These are phyloP conservation scores for Leptarthrus brevirostris DNA, from an alignment of 2,888 invertebrate species.

Conservation along the genomic window DNA sequence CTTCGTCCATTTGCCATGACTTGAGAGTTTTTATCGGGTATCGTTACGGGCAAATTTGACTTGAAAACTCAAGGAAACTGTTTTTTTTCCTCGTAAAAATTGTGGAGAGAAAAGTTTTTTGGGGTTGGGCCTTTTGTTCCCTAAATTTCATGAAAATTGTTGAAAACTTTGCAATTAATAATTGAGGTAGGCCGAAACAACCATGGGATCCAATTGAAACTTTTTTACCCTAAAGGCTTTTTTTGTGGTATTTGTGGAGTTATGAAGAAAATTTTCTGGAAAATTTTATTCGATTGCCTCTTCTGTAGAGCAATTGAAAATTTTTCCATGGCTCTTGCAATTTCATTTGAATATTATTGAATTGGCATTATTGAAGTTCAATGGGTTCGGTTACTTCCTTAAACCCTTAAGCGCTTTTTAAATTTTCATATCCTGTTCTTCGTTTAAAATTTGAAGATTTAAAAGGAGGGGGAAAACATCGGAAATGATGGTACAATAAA, in stretches of 20 bases:
- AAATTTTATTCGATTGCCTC: conserved; percentile 24
- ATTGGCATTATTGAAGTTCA: conserved; percentile 13
- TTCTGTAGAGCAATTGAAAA: conserved; percentile 12
- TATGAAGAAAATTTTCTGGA: conserved; percentile 18
- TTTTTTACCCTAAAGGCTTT: conserved; percentile 10
- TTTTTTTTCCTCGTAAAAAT: background rate
- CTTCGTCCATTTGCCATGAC: background rate
- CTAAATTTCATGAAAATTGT: conserved; percentile 31
- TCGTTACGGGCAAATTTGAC: background rate
- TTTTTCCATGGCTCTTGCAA: conserved; percentile 7
- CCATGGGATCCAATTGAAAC: conserved; percentile 1
- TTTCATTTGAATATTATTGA: conserved; percentile 31
- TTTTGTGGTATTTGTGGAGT: background rate
- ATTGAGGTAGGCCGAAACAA: conserved; percentile 32
- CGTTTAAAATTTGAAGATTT: too few species aligned
- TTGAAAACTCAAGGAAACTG: background rate
- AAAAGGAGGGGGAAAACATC: too few species aligned
- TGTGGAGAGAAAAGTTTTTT: background rate
- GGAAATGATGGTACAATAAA: too few species aligned
- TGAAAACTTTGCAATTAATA: conserved; percentile 41
- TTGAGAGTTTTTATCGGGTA: background rate
- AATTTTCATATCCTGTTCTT: too few species aligned
- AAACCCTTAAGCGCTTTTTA: background rate
- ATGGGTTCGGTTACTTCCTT: background rate
- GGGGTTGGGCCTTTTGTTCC: conserved; percentile 8